Base-by-base conservation (phyloP, 2,113 vertebrate species). In the Ginglymostoma cirratum region DNA sequence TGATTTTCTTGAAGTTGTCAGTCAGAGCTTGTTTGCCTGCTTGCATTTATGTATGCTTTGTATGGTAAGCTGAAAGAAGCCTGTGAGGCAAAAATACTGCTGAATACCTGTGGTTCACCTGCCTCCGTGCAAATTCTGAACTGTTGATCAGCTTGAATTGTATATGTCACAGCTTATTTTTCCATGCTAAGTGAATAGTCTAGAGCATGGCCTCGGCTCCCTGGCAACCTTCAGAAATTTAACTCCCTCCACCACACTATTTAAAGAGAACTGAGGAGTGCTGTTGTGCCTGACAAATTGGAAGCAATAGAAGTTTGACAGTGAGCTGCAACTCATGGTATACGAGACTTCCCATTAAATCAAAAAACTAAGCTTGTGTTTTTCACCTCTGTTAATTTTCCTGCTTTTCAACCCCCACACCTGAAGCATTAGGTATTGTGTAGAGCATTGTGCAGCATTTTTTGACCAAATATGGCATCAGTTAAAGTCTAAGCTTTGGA, bases 131-230 rank as follows among this genome's bases (percentile, higher is more conserved):
- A 92, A 61, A 92, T 92, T 92, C 55, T 65, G 30, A 92, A 30
- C 86, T 89, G 86, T 89, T 89, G 48, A 55, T 92, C 87, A 92
- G 67, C 45, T 70, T 72, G 67, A 70, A 95, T 76, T 45, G 69
- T 52, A 34, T 67, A 72, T 95, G 69, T 95, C 69, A 34, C 94
- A 34, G 45, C 94, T 52, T 95, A 42, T 48, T 45, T 72, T 72
- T 52, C 23, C 12, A n/a, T 52, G 67, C 69, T 67, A 34, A 38
- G 69, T 45, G 61, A 94, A 94, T 38, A 38, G 17, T 23, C 38
- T 70, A 69, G 45, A 72, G 23, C 12, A 72, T 48, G 69, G 24
- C 24, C 24, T 52, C 23, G 8, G 42, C 38, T 72, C 42, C 45
- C 94, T 95, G 94, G 66, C 94, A 95, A 24, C 12, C 17, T 30